Base-by-base conservation (phyloP, 2,888 invertebrate species). In the Apodemia hepburni region DNA sequence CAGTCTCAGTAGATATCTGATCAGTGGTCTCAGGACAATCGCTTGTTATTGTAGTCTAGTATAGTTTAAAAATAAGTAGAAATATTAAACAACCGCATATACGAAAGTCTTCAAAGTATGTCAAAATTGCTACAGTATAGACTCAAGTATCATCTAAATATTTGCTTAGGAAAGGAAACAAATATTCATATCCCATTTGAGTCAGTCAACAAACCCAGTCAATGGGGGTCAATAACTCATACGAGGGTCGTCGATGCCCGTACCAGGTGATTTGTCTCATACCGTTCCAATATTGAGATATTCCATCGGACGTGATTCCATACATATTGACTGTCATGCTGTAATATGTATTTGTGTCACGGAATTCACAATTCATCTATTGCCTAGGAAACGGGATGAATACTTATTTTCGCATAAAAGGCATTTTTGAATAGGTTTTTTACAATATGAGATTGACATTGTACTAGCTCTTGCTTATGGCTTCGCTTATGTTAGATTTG, bases 261-360 rank as follows among this genome's bases (percentile, higher is more conserved):
- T 35, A 61, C 59, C 61, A 61, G 61, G 61, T 63, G 63, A 66
- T 69, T 69, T 66, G 66, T 65, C 66, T 65, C 68, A 49, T 17
- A 49, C 65, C 62, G 62, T 66, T 67, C 64, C 71, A 68, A 71
- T 73, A 77, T 79, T 74, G 72, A 75, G 73, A 77, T 76, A 76
- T 75, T 70, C 35, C 57, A 45, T 57, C 42, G 67, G 69, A 73
- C 69, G 72, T 71, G 72, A 75, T 74, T 73, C 74, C 70, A 69
- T 61, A 65, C 65, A 64, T 69, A 73, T 70, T 71, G 69, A 71
- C 70, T 63, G 61, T 18, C 27, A 38, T 35, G 38, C 65, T 65
- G 65, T 42, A 42, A 42, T 65, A 62, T 49, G 66, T 64, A 68
- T 64, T 69, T 64, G 60, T 67, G 68, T 68, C 66, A 68, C 66